Base-by-base conservation (phyloP, 2,797 vertebrate genomes). In the Anguilla pacifica region DNA sequence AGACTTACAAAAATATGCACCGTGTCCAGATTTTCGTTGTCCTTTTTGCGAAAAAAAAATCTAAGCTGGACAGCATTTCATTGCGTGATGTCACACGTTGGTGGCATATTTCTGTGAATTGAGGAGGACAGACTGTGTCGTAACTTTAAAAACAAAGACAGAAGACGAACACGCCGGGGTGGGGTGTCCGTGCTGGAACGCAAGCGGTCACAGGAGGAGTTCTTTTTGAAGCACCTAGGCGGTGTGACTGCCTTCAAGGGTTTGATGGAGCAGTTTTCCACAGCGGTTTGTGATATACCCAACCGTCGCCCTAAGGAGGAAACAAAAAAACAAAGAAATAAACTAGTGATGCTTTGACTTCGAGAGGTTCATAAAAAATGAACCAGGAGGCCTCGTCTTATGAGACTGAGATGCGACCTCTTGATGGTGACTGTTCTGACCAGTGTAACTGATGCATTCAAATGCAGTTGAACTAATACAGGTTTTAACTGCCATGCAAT, bases 271-370 rank as follows among this genome's bases (percentile, higher is more conserved):
- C 90, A 81, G 90, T 95, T 96, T 98, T 99, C 97, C 98, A 99
- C 57, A 99, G 97, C 6, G 98, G 97, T 93, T 97, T 98, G 92
- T 98, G 95, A 94, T 99, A 99, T 88, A 97, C 87, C 98, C 98
- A 99, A 91, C 97, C 97, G 85, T 99, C 98, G 67, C 98, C 98
- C 98, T 99, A 91, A 87, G 93, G 86, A 86, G 85, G 92, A 88
- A 55, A 19, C 3, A 49, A 51, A 88, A 10, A 46, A 46, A 46
- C 3, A 6, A 46, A 46, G 43, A 46, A n/a, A 9, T 46, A 67
- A 67, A 59, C 6, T 19, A 43, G 43, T 46, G 51, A 31, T 28
- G 51, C 25, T 35, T 35, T 22, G 15, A 35, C 28, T 2, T 31
- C 7, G 22, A 22, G 43, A 3, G 39, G 17, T 46, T 25, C 39